phyloP scores from a whole-genome alignment of 2,113 vertebrate species.

The Elephas maximus region DNA sequence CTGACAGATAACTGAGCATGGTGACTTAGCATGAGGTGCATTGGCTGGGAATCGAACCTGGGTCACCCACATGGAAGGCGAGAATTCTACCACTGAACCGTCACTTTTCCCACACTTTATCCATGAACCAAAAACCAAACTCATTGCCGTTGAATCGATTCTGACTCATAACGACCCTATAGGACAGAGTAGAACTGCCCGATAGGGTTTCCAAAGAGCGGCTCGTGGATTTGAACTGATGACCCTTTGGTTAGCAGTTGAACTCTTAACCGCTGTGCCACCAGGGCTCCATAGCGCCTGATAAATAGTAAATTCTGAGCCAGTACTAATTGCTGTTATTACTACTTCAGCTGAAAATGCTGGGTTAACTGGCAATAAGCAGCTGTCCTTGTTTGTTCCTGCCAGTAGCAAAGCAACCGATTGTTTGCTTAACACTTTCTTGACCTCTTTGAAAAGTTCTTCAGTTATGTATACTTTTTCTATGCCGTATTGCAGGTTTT shows the following conservation, averaged over 20 bases:
- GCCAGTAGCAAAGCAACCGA: not conserved
- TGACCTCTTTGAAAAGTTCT: slow-evolving; percentile 33
- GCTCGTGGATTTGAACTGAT: not conserved
- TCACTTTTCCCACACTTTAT: not conserved
- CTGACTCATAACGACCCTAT: not conserved
- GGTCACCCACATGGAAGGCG: not conserved
- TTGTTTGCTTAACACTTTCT: slow-evolving; percentile 39
- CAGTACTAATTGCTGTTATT: slow-evolving; percentile 21
- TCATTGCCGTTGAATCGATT: not conserved
- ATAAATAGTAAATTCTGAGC: slow-evolving; percentile 14
- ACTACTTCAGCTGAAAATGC: slow-evolving; percentile 40
- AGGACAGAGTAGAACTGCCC: not conserved
- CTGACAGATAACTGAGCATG: not conserved
- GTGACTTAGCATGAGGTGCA: not conserved
- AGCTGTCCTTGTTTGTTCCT: slow-evolving; percentile 12
- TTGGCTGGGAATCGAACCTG: not conserved
- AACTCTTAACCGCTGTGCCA: not conserved
- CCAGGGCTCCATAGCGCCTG: not conserved
- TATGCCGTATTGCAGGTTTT: not conserved
- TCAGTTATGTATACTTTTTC: slow-evolving; percentile 18
- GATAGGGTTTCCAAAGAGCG: not conserved
- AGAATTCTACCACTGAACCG: not conserved
- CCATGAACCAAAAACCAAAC: no score
- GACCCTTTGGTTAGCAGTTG: not conserved
- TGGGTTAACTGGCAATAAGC: not conserved